Base-by-base conservation (phyloP, 2,888 invertebrate species). In the Tachina fera region DNA sequence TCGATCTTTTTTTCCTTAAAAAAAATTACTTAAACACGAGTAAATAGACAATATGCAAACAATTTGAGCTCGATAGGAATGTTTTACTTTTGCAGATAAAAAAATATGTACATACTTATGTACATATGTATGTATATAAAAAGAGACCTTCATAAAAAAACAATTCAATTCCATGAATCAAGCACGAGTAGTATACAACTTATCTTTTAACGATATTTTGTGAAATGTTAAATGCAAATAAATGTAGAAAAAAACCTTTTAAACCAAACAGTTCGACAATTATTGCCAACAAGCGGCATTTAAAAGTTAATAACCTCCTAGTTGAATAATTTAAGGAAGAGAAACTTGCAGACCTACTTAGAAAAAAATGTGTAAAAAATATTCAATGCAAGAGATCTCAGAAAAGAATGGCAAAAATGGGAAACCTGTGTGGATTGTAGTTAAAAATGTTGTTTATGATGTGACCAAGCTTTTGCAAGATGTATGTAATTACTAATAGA, bases 361-460 rank as follows among this genome's bases (percentile, higher is more conserved):
- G 65, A n/a, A 6, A 51, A 82, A 76, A 53, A 88, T 88, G 88
- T 82, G 85, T 22, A 77, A 76, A 77, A 84, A 43, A 56, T 92
- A 90, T 86, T 89, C 93, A 14, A 89, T 93, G 41, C 94, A 94
- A 9, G 95, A 96, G 88, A 94, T 96, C 75, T 92, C 94, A 3
- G 89, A 92, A 53, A 93, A 94, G 70, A 94, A 95, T 90, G 96
- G 96, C 1, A 92, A 92, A 87, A 93, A 94, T 51, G 94, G 93
- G 5, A 89, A 93, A 0, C 93, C 93, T 0, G 90, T 93, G 0
- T 96, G 96, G 96, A 91, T 96, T 63, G 93, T 96, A 41, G 93
- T 95, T 88, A 95, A 94, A 89, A 95, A 96, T 89, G 90, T 89
- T 39, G 95, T 96, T 5, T 96, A 96, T 89, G 96, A 96, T 91